Percentiles rank a stretch among this genome's conserved stretches.
phyloP scores from a whole-genome alignment of 2,113 vertebrate genomes.

The Sigmodon hispidus region DNA sequence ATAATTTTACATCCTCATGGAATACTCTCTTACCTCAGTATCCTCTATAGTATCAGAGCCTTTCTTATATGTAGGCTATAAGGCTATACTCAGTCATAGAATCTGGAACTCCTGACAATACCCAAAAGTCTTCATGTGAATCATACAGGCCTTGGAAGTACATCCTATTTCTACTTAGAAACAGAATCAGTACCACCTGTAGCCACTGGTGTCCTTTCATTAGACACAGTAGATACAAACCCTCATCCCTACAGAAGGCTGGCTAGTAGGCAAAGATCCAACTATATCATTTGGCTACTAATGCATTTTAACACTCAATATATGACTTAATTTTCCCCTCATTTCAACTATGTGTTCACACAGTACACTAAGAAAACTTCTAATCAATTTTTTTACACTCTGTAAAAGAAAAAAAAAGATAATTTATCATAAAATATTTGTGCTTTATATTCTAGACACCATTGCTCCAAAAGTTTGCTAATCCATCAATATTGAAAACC shows the following conservation, averaged over 20 bases:
- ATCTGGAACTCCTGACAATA: not conserved
- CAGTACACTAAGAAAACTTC: not conserved
- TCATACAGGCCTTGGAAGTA: not conserved
- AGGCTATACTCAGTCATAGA: not conserved
- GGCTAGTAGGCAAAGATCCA: not conserved
- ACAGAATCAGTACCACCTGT: not conserved
- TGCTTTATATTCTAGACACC: not conserved
- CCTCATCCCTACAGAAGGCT: not conserved
- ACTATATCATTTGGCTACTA: not conserved
- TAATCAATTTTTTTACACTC: conserved; percentile 26
- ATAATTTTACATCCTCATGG: not conserved
- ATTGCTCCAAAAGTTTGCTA: conserved; percentile 38
- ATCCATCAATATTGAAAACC: not conserved
- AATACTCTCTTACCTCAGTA: not conserved
- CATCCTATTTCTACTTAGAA: not conserved
- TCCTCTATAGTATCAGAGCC: not conserved
- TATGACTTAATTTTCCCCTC: not conserved
- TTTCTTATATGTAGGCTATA: no score
- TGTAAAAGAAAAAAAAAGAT: conserved; percentile 20
- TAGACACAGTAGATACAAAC: not conserved
- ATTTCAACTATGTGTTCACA: conserved; percentile 29
- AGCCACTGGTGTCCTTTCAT: not conserved
- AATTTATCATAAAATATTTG: conserved; percentile 21
- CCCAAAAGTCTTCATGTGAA: not conserved
- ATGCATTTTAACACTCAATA: not conserved